phyloP scores from a whole-genome alignment of 1,140 invertebrate species.

The Varroa destructor region DNA sequence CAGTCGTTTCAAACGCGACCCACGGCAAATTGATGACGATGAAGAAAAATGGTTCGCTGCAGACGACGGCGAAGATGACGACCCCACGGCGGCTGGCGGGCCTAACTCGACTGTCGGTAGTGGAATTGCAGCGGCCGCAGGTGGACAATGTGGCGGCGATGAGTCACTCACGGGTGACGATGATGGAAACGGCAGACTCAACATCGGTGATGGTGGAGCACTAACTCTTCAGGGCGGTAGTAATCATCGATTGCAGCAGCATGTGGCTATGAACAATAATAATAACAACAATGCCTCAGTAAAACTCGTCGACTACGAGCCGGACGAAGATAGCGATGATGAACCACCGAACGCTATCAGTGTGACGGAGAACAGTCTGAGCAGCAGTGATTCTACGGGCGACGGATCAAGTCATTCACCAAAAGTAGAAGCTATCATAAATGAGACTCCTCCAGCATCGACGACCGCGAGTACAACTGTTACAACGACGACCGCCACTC shows the following conservation, averaged over 20 bases:
- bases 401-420: too few relatives aligned
- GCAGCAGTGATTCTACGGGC: too few relatives aligned
- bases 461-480: too few relatives aligned
- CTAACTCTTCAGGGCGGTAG: too few relatives aligned
- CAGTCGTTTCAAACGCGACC: conserved; percentile 66
- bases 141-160: neutral
- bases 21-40: conserved; percentile 82
- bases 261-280: too few relatives aligned
- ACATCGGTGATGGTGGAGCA: neutral
- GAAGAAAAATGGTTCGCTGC: conserved; percentile 99
- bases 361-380: too few relatives aligned
- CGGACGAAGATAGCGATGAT: conserved; percentile 24
- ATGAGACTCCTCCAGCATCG: too few relatives aligned
- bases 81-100: conserved; percentile 37
- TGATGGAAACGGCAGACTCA: neutral
- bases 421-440: too few relatives aligned
- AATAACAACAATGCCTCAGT: neutral
- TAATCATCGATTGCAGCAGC: too few relatives aligned
- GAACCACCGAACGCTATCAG: neutral
- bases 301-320: conserved; percentile 15
- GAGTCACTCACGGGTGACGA: conserved; percentile 14
- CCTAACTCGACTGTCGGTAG: too few relatives aligned
- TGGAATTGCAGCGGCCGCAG: neutral
- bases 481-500: too few relatives aligned
- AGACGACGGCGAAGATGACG: conserved; percentile 74